Evolutionary conservation across 2,888 invertebrate genomes (phyloP), one percentile per base, ranked within the genome.

Genomic region (Rhogogaster chlorosoma): DNA sequence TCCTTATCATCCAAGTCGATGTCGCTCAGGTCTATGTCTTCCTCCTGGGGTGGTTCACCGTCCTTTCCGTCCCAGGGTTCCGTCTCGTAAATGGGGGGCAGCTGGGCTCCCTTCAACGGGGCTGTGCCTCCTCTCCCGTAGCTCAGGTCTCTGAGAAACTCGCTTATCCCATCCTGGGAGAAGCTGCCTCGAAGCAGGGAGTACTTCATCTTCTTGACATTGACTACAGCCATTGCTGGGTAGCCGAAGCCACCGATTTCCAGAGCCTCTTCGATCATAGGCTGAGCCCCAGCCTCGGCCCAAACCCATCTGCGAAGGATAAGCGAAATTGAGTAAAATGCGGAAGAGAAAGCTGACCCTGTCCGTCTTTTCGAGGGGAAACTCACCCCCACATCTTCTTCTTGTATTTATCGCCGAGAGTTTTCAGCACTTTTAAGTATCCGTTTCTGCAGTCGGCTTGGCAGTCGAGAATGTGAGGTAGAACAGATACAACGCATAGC

Each of bases 201-300:
- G 94, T 97, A 99, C 93, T 99, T 99, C 96, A 98, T 97, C 94
- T 99, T 99, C 94, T 99, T 98, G 18, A 97, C 96, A 94, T 99
- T 99, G 85, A 99, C 97, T 26, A 98, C 99, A 7, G 99, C 99
- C 97, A 99, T 97, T 0, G 99, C 99, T 1, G 99, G 99, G 94
- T 99, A 99, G 12, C 99, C 99, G 94, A 99, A 99, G 7, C 96
- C 99, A 87, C 99, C 99, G 88, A 99, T 97, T 92, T 98, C 99
- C 53, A 99, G 93, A 0, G 98, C 96, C 87, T 96, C 96, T 93
- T 99, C 99, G 26, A 99, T 93, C 0, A 96, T 95, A 0, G 95
- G 93, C 93, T 99, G 99, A 1, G 97, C 95, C 12, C 96, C 97
- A 67, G 98, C 99, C 93, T 99, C 99, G 1, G 98, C 94, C 99